Base-by-base conservation (phyloP, 2,113 vertebrate genomes). In the Heterochromis multidens region DNA sequence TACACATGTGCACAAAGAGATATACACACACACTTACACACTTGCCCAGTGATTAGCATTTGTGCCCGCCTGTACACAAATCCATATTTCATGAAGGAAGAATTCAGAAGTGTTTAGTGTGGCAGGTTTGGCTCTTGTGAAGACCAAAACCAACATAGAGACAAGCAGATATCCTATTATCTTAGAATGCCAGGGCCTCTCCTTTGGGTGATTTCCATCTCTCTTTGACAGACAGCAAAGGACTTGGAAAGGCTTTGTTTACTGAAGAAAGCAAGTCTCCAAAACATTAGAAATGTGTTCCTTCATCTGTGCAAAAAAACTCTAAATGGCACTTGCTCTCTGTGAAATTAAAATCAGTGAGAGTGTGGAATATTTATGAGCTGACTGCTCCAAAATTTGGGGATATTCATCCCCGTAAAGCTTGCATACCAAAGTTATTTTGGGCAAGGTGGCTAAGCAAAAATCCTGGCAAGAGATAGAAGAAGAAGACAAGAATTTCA, bases 31-130 rank as follows among this genome's bases (percentile, higher is more conserved):
- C 25, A 84, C 81, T 76, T n/a, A 80, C 37, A 72, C 46, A 83
- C 77, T 62, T 40, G 79, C 83, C 88, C 19, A 85, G 82, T 88
- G 89, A 95, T 96, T 95, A 96, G 92, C 93, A 95, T 95, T 95
- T 93, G 93, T 92, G 87, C 80, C 90, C 54, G 88, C 70, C 85
- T 91, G 93, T 94, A 94, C 93, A 95, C 93, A 90, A 91, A 95
- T 96, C 88, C 93, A 96, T 96, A 95, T 96, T 96, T 95, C 94
- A 96, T 96, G 94, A 95, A 90, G 79, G 40, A 14, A 72, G 70
- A 85, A 83, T 79, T 93, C 86, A 91, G 88, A 91, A 94, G 91
- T 93, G 90, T 94, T 96, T 92, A 94, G 92, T 86, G 93, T 77
- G 19, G 92, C 94, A 93, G 93, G 94, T 94, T 92, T 92, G 79